A percentile compares a stretch with the other conserved stretches of the same genome.
Conservation (phyloP, 2,797 vertebrate genomes). For the Octomys mimax region DNA sequence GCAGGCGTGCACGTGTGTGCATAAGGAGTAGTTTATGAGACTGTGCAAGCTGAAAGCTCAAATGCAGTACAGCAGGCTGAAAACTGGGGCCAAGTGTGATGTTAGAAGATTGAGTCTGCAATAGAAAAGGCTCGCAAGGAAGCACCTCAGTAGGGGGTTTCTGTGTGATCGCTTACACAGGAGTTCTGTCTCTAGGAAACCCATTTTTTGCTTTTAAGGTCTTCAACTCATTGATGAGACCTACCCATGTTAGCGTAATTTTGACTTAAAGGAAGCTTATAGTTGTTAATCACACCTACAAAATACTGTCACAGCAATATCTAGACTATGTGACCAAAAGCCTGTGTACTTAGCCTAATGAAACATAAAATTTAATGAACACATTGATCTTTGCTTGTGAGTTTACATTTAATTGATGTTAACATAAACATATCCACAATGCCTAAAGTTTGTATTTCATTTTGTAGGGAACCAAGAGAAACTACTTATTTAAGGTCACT, state of each 20-base stretch:
- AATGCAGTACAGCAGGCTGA: neutral
- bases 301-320: neutral
- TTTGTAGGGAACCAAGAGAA: neutral
- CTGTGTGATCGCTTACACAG: neutral
- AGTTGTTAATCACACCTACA: neutral
- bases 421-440: neutral
- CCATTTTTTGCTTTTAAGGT: neutral
- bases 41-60: neutral
- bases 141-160: neutral
- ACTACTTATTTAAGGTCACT: neutral
- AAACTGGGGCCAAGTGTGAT: neutral
- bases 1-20: no score
- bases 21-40: neutral
- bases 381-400: neutral
- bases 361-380: neutral
- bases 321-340: neutral
- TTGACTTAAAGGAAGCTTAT: neutral
- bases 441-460: neutral
- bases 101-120: neutral
- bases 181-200: neutral
- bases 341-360: neutral
- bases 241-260: neutral
- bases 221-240: neutral
- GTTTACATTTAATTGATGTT: neutral
- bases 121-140: neutral